Evolutionary conservation across 2,113 vertebrate genomes (phyloP), one percentile per base, ranked within the genome.

Genomic region (Xenus cinereus): DNA sequence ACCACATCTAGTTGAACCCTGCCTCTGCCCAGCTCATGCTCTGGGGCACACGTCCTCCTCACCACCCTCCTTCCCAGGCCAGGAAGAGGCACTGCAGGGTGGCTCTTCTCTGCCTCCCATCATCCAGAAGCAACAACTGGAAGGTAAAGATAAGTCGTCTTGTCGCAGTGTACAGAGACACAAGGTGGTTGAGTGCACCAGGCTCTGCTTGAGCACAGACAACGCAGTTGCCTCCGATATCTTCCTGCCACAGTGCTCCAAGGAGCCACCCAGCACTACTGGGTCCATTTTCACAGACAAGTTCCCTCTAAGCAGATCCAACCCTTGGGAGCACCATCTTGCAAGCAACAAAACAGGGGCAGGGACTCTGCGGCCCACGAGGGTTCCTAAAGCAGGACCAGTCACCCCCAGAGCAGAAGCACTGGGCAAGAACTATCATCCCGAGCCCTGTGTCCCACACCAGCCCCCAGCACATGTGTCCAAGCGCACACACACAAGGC

Each of bases 1-100:
- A 75, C 67, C 1, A 0, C 0, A 0, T 24, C 46, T 50, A 54
- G 7, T 32, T 4, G 3, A 87, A 67, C 20, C 6, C n/a, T 77
- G 41, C 9, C 59, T 92, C 54, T 39, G 41, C 59, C 26, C 9
- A 5, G 46, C n/a, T 76, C 71, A 33, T 22, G 15, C 39, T 4
- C 3, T 46, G 8, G 17, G 18, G 22, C 32, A 7, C 12, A 59
- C 11, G 10, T 45, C 20, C 53, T 68, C 51, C 16, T 67, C 5
- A 11, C 28, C 30, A 73, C 32, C 14, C 19, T 51, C 63, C 30
- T 60, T 56, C 37, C 33, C 54, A 74, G 24, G 64, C 30, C 64
- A 81, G 30, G 43, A 90, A 74, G 35, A 56, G 12, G 35, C 45
- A 86, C 9, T 15, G 46, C 27, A 71, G 9, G 9, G 21, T 12